A percentile compares a stretch with the other conserved stretches of the same genome.
phyloP scores from a whole-genome alignment of 2,113 vertebrate genomes.

The Tetrao urogallus region DNA sequence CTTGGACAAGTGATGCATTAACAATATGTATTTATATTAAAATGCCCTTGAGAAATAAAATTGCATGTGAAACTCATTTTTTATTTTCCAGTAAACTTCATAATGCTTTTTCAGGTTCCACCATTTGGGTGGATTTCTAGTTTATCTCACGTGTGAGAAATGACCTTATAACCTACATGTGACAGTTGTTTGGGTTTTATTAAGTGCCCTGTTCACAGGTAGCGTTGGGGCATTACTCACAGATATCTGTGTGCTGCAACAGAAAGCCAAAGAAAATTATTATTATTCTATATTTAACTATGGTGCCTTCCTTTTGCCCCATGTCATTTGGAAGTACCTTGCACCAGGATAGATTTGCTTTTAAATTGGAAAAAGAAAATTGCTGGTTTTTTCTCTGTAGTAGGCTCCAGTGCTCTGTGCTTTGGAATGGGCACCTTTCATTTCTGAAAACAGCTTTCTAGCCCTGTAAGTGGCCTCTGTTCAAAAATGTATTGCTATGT shows the following conservation, averaged over 20 bases:
- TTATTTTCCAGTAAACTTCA: conserved; percentile 76
- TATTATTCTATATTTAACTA: conserved; percentile 73
- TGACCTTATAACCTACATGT: conserved; percentile 79
- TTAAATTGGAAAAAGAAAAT: conserved; percentile 2
- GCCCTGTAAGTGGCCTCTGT: conserved; percentile 7
- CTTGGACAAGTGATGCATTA: background rate
- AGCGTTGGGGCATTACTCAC: conserved; percentile 74
- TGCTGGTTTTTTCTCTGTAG: background rate
- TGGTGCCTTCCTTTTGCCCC: conserved; percentile 45
- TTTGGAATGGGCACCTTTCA: background rate
- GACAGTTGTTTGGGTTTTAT: conserved; percentile 81
- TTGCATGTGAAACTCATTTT: conserved; percentile 71
- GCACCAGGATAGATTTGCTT: background rate
- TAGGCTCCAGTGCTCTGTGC: background rate
- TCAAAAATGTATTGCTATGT: conserved; percentile 24
- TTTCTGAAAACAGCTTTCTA: conserved; percentile 23
- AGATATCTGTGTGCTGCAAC: conserved; percentile 67
- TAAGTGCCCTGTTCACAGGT: conserved; percentile 73
- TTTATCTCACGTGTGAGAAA: conserved; percentile 80
- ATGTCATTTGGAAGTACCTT: conserved; percentile 54
- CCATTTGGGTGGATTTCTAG: conserved; percentile 73
- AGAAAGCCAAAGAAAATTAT: conserved; percentile 73
- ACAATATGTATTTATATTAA: conserved; percentile 63
- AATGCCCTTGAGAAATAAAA: conserved; percentile 78
- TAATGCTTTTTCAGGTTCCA: conserved; percentile 64